Base-by-base conservation (phyloP, 2,888 invertebrate genomes). In the Lepeophtheirus nordmannii region DNA sequence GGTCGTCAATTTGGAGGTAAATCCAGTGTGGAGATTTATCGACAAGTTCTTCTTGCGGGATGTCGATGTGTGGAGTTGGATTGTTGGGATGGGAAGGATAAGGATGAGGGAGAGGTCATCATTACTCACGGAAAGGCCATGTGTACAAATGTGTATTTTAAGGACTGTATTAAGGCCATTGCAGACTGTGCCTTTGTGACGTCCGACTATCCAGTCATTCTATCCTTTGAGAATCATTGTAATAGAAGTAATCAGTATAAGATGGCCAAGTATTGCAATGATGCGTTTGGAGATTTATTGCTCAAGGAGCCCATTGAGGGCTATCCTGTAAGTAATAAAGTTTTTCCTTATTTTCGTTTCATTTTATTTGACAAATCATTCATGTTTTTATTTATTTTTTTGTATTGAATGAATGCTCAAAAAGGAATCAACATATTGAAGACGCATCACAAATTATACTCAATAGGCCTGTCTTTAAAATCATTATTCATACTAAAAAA, bases 71-170 rank as follows among this genome's bases (percentile, higher is more conserved):
- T 98, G 3, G 98, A 98, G 76, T 80, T 98, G 65, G 98, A 98
- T 78, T 96, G 94, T 76, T 98, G 97, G 97, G 97, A 98, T 76
- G 98, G 97, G 10, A 89, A 88, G 76, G 89, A 89, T 0, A 92
- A 94, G 77, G 94, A 96, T 73, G 94, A 96, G 73, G 39, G 39
- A 17, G 98, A 99, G 74, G 98, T 98, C 0, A 98, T 98, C 73
- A 96, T 98, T 71, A 98, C 98, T 41, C 98, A 98, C 78, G 98
- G 98, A 59, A 96, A 96, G 80, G 98, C 98, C 8, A 98, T 99
- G 94, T 99, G 98, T 75, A 97, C 96, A 2, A 97, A 98, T 78
- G 97, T 98, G 73, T 79, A 94, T 23, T 99, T 97, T 78, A 96
- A 89, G 77, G 67, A 65, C 38, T 62, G 66, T 20, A 65, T 65